Evolutionary conservation across 2,888 invertebrate species (phyloP).

Genomic region (Danaus chrysippus): DNA sequence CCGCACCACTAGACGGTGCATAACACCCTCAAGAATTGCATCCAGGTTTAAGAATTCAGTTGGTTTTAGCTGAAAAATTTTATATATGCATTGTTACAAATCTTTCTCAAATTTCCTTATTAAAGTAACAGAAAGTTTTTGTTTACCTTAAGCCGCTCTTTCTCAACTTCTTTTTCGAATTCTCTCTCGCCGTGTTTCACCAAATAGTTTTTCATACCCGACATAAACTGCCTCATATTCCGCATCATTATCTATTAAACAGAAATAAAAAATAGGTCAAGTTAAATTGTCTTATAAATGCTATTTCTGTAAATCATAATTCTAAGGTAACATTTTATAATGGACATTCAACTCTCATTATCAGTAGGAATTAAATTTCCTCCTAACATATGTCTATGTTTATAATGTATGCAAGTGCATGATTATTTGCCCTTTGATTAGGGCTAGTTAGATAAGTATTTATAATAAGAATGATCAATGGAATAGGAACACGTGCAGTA

Average conservation of each 20-base stretch:
- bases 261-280: conserved; percentile 4
- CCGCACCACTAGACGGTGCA: conserved; percentile 93
- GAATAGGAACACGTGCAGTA: conserved; percentile 19
- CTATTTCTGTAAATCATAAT: conserved; percentile 1
- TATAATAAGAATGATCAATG: conserved; percentile 20
- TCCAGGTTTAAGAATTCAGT: conserved; percentile 97
- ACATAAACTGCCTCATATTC: conserved; percentile 97
- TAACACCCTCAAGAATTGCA: conserved; percentile 95
- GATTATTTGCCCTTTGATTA: conserved; percentile 31
- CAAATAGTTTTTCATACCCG: conserved; percentile 98
- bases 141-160: conserved; percentile 86
- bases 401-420: conserved; percentile 23
- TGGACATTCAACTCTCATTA: neutral
- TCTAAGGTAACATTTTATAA: neutral
- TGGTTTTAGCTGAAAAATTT: conserved; percentile 82
- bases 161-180: conserved; percentile 94
- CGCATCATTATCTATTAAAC: conserved; percentile 85
- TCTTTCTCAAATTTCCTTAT: neutral
- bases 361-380: neutral
- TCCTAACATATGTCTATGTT: conserved; percentile 10
- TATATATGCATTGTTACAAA: neutral
- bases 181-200: conserved; percentile 97
- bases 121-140: neutral
- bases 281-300: conserved; percentile 6
- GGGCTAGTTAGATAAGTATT: conserved; percentile 23